Base-by-base conservation (phyloP, 2,113 vertebrate genomes). In the Collichthys lucidus region DNA sequence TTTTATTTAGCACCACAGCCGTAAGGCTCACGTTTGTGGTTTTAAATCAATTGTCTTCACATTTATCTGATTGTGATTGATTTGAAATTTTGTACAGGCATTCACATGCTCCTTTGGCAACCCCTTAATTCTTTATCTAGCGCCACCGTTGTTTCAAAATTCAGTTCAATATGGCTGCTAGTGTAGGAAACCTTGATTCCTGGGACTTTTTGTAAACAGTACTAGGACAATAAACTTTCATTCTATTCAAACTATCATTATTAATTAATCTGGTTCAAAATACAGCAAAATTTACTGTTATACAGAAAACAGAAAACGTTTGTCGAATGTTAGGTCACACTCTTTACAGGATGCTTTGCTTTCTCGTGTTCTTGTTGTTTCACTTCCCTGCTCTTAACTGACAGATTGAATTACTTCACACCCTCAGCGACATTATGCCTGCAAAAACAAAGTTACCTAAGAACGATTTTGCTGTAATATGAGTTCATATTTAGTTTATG, bases 321-420 rank as follows among this genome's bases (percentile, higher is more conserved):
- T 35, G 31, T 35, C 31, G 8, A 35, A 35, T 35, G 31, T 73
- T 47, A 31, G 17, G 44, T 17, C 44, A 9, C 46, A 24, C 4
- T 60, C 69, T 70, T 22, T 7, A 83, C 72, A 24, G 64, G 53
- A 22, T 63, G 80, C 55, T 69, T 53, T 24, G 71, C 75, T 40
- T 40, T 40, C 46, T 57, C n/a, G 57, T 85, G 83, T 80, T 74
- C 55, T 80, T 81, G 65, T 87, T 79, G 71, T 88, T 85, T 88
- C 73, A 66, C 71, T 64, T 64, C 29, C 26, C 53, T 20, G 0
- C 72, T 49, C 66, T 9, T 42, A 63, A 75, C 52, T 74, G 83
- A 73, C 79, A 73, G 79, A 82, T 80, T 9, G 35, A 85, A 85
- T 92, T 86, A 73, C 80, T 85, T 77, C 50, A 62, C 84, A 60